phyloP scores from a whole-genome alignment of 2,888 invertebrate genomes.

The Blastobasis adustella region DNA sequence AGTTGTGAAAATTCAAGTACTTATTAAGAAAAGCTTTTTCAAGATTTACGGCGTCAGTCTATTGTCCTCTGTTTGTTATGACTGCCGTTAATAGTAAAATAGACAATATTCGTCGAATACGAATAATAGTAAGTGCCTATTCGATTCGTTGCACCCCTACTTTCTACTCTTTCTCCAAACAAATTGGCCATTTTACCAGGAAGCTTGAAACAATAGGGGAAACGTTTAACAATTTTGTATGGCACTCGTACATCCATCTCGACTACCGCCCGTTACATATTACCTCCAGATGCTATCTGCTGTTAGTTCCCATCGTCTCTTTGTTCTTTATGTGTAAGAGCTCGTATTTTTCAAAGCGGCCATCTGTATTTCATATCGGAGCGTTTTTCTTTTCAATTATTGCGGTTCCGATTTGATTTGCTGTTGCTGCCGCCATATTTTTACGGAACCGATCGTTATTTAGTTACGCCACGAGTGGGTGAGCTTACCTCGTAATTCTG shows the following conservation, averaged over 20 bases:
- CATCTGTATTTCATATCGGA: conserved; percentile 2
- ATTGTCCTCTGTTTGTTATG: no score
- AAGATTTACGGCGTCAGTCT: no score
- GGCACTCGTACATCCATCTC: not conserved
- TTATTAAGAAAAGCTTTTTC: no score
- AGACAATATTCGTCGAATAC: no score
- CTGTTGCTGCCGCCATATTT: no score
- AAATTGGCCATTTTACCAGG: not conserved
- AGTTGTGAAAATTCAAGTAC: no score
- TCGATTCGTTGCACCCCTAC: no score
- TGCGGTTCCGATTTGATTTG: no score
- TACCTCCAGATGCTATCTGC: conserved; percentile 16
- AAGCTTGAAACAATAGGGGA: conserved; percentile 4
- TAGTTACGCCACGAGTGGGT: not conserved
- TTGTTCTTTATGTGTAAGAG: conserved; percentile 19
- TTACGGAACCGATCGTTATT: not conserved
- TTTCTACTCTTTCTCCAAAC: not conserved
- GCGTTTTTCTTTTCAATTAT: not conserved
- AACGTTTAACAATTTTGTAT: conserved; percentile 5
- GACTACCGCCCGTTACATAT: conserved; percentile 7
- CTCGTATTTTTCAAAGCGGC: conserved; percentile 22
- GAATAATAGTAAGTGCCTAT: no score
- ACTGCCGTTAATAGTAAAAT: no score
- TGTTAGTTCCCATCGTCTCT: conserved; percentile 18
- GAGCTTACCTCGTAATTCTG: no score